A percentile compares a stretch with the other conserved stretches of the same genome.
phyloP scores from a whole-genome alignment of 2,888 invertebrate species.

The Ormia ochracea region DNA sequence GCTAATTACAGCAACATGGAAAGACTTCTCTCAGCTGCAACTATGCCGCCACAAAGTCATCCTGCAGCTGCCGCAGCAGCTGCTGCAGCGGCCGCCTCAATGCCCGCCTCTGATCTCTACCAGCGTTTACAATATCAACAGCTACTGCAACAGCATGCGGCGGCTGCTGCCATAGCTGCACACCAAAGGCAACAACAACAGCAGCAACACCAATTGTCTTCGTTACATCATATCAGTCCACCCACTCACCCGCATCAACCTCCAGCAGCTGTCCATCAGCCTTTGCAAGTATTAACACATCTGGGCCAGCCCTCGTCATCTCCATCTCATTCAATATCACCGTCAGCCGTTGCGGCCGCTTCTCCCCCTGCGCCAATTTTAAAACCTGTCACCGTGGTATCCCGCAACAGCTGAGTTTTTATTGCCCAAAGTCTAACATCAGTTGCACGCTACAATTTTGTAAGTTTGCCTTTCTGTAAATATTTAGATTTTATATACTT shows the following conservation, averaged over 20 bases:
- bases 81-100: conserved; percentile 74
- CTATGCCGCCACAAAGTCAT: conserved; percentile 67
- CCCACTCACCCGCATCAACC: conserved; percentile 70
- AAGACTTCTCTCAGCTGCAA: conserved; percentile 65
- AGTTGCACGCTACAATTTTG: conserved; percentile 11
- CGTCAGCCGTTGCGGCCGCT: conserved; percentile 62
- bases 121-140: conserved; percentile 78
- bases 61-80: conserved; percentile 61
- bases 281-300: conserved; percentile 72
- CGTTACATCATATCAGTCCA: conserved; percentile 63
- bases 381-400: conserved; percentile 79
- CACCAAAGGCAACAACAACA: conserved; percentile 74
- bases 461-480: neutral
- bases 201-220: conserved; percentile 64
- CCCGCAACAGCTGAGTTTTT: conserved; percentile 78
- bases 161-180: conserved; percentile 76
- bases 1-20: conserved; percentile 69
- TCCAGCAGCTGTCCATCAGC: conserved; percentile 65
- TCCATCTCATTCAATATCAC: conserved; percentile 61
- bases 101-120: conserved; percentile 77
- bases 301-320: conserved; percentile 70
- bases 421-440: conserved; percentile 33
- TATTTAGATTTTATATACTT: conserved; percentile 7
- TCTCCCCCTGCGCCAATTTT: conserved; percentile 75
- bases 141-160: conserved; percentile 76